phyloP scores from a whole-genome alignment of 1,140 invertebrate species.

The Magallana ariakensis region DNA sequence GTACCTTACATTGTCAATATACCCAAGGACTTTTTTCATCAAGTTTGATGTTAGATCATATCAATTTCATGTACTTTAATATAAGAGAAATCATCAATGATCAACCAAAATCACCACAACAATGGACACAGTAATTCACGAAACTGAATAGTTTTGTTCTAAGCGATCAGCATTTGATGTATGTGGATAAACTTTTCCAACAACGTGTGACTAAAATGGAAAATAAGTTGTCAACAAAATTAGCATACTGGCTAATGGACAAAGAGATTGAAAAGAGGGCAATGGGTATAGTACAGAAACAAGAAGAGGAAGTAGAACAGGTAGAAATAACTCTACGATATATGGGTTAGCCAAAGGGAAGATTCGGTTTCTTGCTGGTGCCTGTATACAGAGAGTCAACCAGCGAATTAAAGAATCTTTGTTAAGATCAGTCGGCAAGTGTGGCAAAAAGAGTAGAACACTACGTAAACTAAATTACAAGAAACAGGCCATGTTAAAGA shows the following conservation, averaged over 20 bases:
- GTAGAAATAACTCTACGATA: not conserved
- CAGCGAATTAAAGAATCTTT: conserved; percentile 44
- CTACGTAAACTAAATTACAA: conserved; percentile 38
- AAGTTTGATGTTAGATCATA: conserved; percentile 1
- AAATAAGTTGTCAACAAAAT: conserved; percentile 50
- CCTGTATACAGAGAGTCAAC: conserved; percentile 43
- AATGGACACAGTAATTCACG: conserved; percentile 36
- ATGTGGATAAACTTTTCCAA: conserved; percentile 40
- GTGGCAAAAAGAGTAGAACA: conserved; percentile 45
- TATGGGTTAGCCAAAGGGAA: conserved; percentile 27
- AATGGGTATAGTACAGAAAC: not conserved
- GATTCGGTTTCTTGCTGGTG: conserved; percentile 44
- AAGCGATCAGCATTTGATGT: conserved; percentile 19
- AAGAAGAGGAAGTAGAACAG: conserved; percentile 12
- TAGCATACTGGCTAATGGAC: conserved; percentile 47
- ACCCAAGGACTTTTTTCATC: conserved; percentile 30
- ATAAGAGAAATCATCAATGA: not conserved
- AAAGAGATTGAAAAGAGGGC: conserved; percentile 44
- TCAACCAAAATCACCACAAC: conserved; percentile 20
- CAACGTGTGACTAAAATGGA: not conserved
- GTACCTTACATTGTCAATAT: not conserved
- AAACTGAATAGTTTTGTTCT: conserved; percentile 39
- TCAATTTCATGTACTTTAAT: conserved; percentile 45
- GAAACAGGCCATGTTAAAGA: conserved; percentile 43
- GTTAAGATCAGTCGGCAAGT: conserved; percentile 33